Evolutionary conservation across 2,888 invertebrate genomes (phyloP), one percentile per base, ranked within the genome.

Genomic region (Rhogogaster chlorosoma): DNA sequence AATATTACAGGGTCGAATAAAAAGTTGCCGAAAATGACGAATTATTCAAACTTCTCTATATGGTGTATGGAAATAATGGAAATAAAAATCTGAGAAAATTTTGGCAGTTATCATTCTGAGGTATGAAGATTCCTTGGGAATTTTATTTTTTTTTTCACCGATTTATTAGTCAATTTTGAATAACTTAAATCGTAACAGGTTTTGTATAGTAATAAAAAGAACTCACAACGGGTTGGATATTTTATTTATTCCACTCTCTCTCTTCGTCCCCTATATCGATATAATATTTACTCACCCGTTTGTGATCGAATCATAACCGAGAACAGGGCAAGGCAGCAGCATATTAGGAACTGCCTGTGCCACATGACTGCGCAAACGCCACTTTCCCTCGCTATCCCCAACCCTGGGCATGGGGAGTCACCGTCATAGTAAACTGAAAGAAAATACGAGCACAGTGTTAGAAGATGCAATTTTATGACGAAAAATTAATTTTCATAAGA

Each of bases 311-410:
- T 83, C 83, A 83, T 83, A 29, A 70, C 89, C 88, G 93, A 91
- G 87, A 92, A 89, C 85, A 92, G 88, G 90, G 91, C 91, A 88
- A 93, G 89, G 89, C 92, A 92, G 91, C 91, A 91, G 88, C 90
- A 93, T 88, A 91, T 91, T 89, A 92, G 89, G 86, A 93, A 91
- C 89, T 92, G 91, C 91, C 90, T 88, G 88, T 91, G 91, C 93
- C 93, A 92, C 93, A 93, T 93, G 93, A 92, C 90, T 91, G 89
- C 89, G 87, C 87, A 86, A 86, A 87, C 88, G 89, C 88, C 85
- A 86, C 88, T 87, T 83, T 86, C 87, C 85, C 86, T 88, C 86
- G 88, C 89, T 91, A 91, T 88, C 91, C 91, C 91, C 91, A 91
- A 88, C 90, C 90, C 86, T 90, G 88, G 85, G 89, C 87, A 83